These are phyloP conservation scores for Perodicticus potto DNA, from an alignment of 2,797 vertebrate species.

Conservation along the genomic window DNA sequence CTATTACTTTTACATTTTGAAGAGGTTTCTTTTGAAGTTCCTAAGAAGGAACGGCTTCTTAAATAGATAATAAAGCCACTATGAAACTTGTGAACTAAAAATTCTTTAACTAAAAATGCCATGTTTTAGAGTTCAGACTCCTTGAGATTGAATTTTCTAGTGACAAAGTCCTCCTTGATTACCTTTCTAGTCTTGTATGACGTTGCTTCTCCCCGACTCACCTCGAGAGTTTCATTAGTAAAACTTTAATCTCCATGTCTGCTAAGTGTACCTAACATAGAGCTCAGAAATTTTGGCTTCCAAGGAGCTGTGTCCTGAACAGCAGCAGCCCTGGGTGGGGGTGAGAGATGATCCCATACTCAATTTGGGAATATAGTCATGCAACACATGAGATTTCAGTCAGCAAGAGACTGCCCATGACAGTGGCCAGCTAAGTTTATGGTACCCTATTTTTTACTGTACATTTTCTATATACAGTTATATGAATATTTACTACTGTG, in stretches of 20 bases:
- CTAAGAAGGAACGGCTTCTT: background rate
- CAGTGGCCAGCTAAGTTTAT: background rate
- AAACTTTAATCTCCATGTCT: background rate
- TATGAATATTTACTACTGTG: background rate
- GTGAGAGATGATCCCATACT: background rate
- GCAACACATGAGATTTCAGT: background rate
- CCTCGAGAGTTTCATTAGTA: background rate
- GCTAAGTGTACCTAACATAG: background rate
- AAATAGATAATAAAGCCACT: background rate
- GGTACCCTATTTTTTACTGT: background rate
- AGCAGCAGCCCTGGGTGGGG: background rate
- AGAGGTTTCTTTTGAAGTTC: background rate
- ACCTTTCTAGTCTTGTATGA: background rate
- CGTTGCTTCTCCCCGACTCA: background rate
- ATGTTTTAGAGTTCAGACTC: background rate
- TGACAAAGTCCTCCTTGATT: background rate
- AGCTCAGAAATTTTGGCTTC: background rate
- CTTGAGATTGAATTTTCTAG: slow-evolving; percentile 3
- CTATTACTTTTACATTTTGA: background rate
- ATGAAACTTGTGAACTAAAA: background rate
- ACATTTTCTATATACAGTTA: background rate
- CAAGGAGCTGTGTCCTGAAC: background rate
- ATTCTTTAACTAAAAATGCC: background rate
- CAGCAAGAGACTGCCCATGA: background rate
- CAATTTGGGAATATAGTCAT: background rate